Base-by-base conservation (phyloP, 2,888 invertebrate species). In the Pharmacophagus antenor region DNA sequence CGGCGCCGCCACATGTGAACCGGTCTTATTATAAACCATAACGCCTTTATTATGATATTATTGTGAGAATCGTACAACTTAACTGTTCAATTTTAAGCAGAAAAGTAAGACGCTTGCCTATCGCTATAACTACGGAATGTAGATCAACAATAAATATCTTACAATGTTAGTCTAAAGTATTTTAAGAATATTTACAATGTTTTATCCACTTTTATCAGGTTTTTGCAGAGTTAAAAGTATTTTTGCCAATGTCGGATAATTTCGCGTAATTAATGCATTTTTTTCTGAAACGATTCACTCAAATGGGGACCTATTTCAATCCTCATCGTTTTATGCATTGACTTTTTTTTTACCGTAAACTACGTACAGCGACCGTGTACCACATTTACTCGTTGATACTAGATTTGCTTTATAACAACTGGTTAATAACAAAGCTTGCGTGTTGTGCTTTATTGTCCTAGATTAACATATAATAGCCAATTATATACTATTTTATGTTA, bases 381-480 rank as follows among this genome's bases (percentile, higher is more conserved):
- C 42, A n/a, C 21, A 17, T 2, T 41, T 22, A n/a, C 21, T 41
- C 22, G 10, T 42, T n/a, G 2, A 23, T 17, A 42, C 17, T 37
- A 20, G 51, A 42, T n/a, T 42, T 22, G 20, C 8, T 51, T 22
- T n/a, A 15, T 23, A 15, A 21, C 15, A 22, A 41, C 18, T 5
- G 5, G 17, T 23, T 18, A 54, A 10, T 7, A 44, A 20, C 18
- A 27, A 44, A 37, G 20, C 1, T 25, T 18, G 53, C 53, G 48
- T 58, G 53, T 25, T 42, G 21, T 25, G 48, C 18, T 69, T 71
- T 77, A 76, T 73, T 74, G 73, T 74, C 76, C 74, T 70, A 74
- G 74, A 80, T 84, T 79, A 80, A 74, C 79, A 81, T 82, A 77
- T 82, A 84, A 81, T 81, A 73, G 74, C 72, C 71, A 75, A 77